Evolutionary conservation across 2,113 vertebrate genomes (phyloP).

Genomic region (Herpetotheres cachinnans): DNA sequence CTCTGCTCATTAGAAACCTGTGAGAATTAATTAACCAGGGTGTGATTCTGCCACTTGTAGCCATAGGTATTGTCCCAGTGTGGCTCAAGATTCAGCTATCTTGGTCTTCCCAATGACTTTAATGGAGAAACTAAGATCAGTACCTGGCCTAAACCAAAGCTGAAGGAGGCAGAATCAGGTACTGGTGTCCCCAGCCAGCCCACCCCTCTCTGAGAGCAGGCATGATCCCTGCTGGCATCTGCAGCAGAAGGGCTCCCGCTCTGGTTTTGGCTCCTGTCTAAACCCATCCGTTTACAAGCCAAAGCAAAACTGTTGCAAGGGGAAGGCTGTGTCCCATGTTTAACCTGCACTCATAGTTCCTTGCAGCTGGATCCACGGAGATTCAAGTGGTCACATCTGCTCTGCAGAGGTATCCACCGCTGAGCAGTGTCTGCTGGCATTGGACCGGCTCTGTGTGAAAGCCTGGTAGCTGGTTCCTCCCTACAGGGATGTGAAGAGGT

Average conservation of each 20-base stretch:
- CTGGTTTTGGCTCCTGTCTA: neutral
- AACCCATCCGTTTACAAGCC: neutral
- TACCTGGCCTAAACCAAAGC: neutral
- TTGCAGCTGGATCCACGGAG: rapidly evolving
- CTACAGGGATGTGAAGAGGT: too few species aligned
- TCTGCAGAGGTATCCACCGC: neutral
- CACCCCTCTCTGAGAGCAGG: neutral
- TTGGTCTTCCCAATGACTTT: neutral
- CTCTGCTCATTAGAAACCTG: constrained; percentile 34
- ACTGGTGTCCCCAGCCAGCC: neutral
- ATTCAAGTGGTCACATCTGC: neutral
- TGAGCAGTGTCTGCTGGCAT: rapidly evolving
- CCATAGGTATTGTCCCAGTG: neutral
- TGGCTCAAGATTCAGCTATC: neutral
- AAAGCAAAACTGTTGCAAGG: neutral
- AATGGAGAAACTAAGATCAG: neutral
- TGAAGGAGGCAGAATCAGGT: neutral
- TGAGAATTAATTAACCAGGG: constrained; percentile 18
- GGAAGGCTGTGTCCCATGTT: neutral
- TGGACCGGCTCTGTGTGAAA: neutral
- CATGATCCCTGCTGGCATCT: rapidly evolving
- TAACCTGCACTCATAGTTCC: rapidly evolving
- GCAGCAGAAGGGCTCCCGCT: neutral
- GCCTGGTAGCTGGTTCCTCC: neutral
- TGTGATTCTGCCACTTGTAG: neutral